Percentiles rank a stretch among this genome's conserved stretches.
phyloP scores from a whole-genome alignment of 2,888 invertebrate genomes.

The Calameuta filiformis region DNA sequence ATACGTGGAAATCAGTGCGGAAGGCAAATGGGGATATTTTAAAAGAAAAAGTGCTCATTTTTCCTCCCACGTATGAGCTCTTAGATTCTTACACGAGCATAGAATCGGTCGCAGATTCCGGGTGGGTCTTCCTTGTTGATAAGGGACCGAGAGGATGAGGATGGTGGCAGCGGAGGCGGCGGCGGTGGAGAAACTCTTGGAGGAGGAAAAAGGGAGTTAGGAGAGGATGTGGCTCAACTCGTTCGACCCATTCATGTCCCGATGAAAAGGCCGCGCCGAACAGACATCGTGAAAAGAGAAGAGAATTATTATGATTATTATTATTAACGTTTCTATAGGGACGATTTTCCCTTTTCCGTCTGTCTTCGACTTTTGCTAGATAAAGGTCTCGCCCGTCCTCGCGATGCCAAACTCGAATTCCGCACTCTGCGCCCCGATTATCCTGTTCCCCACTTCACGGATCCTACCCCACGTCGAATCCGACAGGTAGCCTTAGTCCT shows the following conservation, averaged over 20 bases:
- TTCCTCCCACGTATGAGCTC: slow-evolving; percentile 41
- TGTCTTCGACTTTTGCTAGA: slow-evolving; percentile 58
- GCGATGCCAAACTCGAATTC: not conserved
- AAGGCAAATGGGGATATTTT: not conserved
- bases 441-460: not conserved
- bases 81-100: slow-evolving; percentile 32
- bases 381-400: slow-evolving; percentile 34
- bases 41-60: not conserved
- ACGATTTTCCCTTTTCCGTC: slow-evolving; percentile 61
- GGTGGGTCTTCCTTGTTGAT: slow-evolving; percentile 35
- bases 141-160: slow-evolving; percentile 27
- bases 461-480: not conserved
- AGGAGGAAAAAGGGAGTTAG: slow-evolving; percentile 15
- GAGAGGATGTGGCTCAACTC: slow-evolving; percentile 64
- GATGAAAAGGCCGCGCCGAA: slow-evolving; percentile 62
- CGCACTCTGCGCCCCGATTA: not conserved
- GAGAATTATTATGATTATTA: slow-evolving; percentile 65
- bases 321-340: slow-evolving; percentile 64
- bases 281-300: slow-evolving; percentile 61
- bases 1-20: not conserved
- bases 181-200: slow-evolving; percentile 23
- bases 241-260: slow-evolving; percentile 63
- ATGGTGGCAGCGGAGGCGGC: slow-evolving; percentile 13
- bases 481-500: not conserved
- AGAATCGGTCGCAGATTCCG: slow-evolving; percentile 41